These are phyloP conservation scores for Stictonetta naevosa DNA, from an alignment of 2,113 vertebrate species.

Conservation along the genomic window DNA sequence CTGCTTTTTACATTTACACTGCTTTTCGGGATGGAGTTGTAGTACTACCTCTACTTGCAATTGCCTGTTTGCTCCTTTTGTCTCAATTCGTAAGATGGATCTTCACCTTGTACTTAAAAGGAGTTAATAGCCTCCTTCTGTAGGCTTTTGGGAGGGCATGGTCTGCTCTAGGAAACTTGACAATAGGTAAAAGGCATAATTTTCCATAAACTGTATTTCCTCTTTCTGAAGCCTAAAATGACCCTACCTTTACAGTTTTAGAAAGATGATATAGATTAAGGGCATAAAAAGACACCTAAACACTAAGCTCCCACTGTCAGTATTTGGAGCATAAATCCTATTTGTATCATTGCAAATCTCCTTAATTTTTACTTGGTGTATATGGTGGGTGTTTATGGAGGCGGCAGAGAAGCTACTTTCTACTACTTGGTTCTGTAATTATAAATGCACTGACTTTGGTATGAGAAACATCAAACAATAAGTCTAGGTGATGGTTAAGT, in stretches of 20 bases:
- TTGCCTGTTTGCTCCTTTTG: neutral
- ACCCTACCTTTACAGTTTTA: neutral
- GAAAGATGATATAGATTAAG: neutral
- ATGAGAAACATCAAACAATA: slow-evolving; percentile 75
- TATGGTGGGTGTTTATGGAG: neutral
- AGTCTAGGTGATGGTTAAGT: slow-evolving; percentile 80
- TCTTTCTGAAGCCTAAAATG: slow-evolving; percentile 19
- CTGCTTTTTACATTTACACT: neutral
- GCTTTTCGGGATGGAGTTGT: neutral
- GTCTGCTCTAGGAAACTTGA: neutral
- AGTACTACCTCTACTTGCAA: neutral
- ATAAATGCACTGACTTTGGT: slow-evolving; percentile 69
- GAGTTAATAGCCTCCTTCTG: neutral
- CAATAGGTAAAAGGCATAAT: neutral
- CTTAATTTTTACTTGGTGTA: slow-evolving; percentile 33
- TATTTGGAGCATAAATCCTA: neutral
- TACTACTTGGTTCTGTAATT: slow-evolving; percentile 72
- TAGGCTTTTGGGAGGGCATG: neutral
- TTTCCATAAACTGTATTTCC: slow-evolving; percentile 5
- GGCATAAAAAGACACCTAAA: neutral
- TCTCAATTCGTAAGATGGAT: neutral
- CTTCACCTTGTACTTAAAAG: neutral
- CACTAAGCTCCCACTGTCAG: neutral
- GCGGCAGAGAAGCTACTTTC: neutral
- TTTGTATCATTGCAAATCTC: neutral